phyloP scores from a whole-genome alignment of 2,888 invertebrate species.

The Cyclophora albipunctata region DNA sequence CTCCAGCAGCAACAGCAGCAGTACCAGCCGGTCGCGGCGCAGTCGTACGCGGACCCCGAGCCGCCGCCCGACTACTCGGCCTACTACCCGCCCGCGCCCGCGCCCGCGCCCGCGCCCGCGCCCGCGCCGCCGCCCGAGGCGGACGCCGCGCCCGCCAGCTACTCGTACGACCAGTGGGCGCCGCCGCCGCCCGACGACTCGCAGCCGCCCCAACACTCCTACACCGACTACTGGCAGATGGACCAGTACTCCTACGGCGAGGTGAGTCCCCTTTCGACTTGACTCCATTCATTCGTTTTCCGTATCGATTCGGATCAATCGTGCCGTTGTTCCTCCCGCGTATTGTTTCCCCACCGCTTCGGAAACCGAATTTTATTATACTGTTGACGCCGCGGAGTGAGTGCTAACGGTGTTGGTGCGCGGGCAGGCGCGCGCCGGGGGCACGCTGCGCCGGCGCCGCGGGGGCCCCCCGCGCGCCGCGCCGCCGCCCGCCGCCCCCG shows the following conservation, averaged over 20 bases:
- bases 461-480: constrained; percentile 15
- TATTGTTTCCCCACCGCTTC: not conserved
- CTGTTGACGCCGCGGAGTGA: not conserved
- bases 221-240: constrained; percentile 41
- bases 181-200: too few relatives aligned
- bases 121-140: constrained; percentile 9
- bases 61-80: constrained; percentile 34
- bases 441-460: constrained; percentile 22
- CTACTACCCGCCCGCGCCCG: constrained; percentile 25
- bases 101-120: constrained; percentile 8
- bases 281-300: not conserved
- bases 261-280: constrained; percentile 26
- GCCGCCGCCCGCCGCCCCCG: constrained; percentile 2
- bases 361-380: not conserved
- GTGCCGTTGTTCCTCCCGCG: not conserved
- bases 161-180: constrained; percentile 17
- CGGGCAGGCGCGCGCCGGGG: constrained; percentile 16
- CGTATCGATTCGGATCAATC: not conserved
- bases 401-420: constrained; percentile 20
- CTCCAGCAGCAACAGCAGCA: constrained; percentile 10
- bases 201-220: constrained; percentile 23
- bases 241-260: constrained; percentile 40
- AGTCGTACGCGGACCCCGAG: constrained; percentile 24
- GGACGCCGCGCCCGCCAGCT: constrained; percentile 13
- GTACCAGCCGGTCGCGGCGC: not conserved